Conservation (phyloP, 92 coral and sea anemone species). For the Siderastrea siderea region DNA sequence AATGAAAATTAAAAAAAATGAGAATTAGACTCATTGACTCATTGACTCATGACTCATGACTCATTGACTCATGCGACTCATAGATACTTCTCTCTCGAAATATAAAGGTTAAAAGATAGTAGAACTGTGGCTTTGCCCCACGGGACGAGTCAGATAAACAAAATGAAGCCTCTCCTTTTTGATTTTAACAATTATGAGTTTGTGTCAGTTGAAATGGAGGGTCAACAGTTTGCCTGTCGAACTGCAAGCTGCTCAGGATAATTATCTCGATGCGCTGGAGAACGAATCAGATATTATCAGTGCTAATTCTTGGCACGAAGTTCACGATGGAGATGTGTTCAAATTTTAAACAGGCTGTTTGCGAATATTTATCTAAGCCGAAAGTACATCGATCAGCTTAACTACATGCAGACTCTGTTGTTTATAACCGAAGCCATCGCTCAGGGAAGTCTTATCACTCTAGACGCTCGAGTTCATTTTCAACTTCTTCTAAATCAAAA, state of each 20-base stretch:
- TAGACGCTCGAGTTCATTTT: neutral
- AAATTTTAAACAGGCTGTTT: constrained; percentile 40
- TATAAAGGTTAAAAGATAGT: neutral
- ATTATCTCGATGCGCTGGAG: neutral
- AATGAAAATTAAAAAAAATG: too few relatives aligned
- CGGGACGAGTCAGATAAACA: constrained; percentile 53
- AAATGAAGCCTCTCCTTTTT: constrained; percentile 44
- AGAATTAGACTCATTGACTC: too few relatives aligned
- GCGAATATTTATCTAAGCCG: constrained; percentile 37
- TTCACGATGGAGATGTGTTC: constrained; percentile 35
- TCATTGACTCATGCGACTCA: too few relatives aligned
- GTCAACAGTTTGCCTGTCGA: constrained; percentile 24
- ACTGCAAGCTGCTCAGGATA: constrained; percentile 42
- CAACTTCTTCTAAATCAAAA: constrained; percentile 39
- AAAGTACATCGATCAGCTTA: constrained; percentile 33
- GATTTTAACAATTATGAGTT: constrained; percentile 36
- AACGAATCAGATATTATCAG: constrained; percentile 4
- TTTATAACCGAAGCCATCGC: constrained; percentile 20
- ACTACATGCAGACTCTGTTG: neutral
- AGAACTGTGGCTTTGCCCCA: constrained; percentile 21
- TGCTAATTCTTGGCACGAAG: constrained; percentile 58
- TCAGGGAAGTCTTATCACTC: constrained; percentile 39
- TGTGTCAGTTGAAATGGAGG: constrained; percentile 52
- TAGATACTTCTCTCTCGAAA: too few relatives aligned
- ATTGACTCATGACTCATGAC: too few relatives aligned